Evolutionary conservation across 2,888 invertebrate genomes (phyloP).

Genomic region (Apamea epomidion): DNA sequence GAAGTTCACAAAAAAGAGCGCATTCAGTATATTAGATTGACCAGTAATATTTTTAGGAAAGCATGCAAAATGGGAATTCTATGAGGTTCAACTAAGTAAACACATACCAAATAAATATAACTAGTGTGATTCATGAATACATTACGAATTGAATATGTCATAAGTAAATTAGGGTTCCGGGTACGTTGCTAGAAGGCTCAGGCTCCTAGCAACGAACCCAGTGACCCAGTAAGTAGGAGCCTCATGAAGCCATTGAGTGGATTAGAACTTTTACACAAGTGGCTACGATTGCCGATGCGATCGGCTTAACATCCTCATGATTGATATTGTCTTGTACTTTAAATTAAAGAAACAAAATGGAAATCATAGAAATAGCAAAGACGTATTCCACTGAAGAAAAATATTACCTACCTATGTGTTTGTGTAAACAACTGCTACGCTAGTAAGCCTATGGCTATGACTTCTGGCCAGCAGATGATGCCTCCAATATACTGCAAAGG

Average conservation of each 20-base stretch:
- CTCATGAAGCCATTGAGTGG: not conserved
- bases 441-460: too few relatives aligned
- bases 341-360: not conserved
- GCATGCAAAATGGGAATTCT: not conserved
- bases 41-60: not conserved
- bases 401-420: too few relatives aligned
- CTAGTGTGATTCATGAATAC: not conserved
- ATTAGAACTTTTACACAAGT: not conserved
- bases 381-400: not conserved
- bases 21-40: not conserved
- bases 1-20: not conserved
- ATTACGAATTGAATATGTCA: too few relatives aligned
- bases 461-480: not conserved
- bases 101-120: not conserved
- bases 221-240: not conserved
- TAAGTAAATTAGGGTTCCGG: too few relatives aligned
- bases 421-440: too few relatives aligned
- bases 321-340: not conserved
- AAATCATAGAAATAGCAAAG: not conserved
- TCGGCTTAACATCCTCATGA: not conserved
- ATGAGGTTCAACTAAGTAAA: not conserved
- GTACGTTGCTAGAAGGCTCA: not conserved
- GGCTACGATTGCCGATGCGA: not conserved
- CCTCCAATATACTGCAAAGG: not conserved
- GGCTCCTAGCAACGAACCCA: not conserved